A percentile compares a stretch with the other conserved stretches of the same genome.
These are phyloP conservation scores for Drosophila niveifrons DNA, from an alignment of 2,888 invertebrate genomes.

Conservation along the genomic window DNA sequence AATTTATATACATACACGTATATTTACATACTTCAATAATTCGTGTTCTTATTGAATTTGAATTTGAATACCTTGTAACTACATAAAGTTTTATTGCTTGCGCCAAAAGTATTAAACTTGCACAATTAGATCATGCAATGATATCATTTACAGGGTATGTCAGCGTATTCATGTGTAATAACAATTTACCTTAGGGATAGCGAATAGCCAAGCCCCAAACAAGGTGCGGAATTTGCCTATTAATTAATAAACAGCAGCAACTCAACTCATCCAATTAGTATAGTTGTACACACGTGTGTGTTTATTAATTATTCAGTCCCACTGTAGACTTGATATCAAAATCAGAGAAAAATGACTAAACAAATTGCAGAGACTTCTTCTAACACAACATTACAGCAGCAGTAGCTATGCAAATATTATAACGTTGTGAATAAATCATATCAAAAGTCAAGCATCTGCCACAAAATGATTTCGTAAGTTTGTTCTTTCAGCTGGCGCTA, in stretches of 20 bases:
- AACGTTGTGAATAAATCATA: slow-evolving; percentile 3
- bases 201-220: not conserved
- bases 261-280: slow-evolving; percentile 7
- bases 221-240: slow-evolving; percentile 2
- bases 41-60: not conserved
- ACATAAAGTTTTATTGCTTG: too few relatives aligned
- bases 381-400: not conserved
- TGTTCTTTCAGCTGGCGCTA: slow-evolving; percentile 29
- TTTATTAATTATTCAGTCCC: slow-evolving; percentile 10
- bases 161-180: slow-evolving; percentile 1
- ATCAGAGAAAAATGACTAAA: not conserved
- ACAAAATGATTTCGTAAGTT: slow-evolving; percentile 33
- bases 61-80: too few relatives aligned
- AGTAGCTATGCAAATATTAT: slow-evolving; percentile 31
- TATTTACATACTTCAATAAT: slow-evolving; percentile 4
- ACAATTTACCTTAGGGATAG: not conserved
- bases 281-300: not conserved
- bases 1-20: not conserved
- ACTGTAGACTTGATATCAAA: slow-evolving; percentile 1
- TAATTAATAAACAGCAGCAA: slow-evolving; percentile 7
- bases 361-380: not conserved
- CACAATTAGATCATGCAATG: slow-evolving; percentile 4
- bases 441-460: not conserved
- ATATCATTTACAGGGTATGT: slow-evolving; percentile 17
- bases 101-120: not conserved